These are phyloP conservation scores for Mellivora capensis DNA, from an alignment of 2,113 vertebrate species.

Conservation along the genomic window DNA sequence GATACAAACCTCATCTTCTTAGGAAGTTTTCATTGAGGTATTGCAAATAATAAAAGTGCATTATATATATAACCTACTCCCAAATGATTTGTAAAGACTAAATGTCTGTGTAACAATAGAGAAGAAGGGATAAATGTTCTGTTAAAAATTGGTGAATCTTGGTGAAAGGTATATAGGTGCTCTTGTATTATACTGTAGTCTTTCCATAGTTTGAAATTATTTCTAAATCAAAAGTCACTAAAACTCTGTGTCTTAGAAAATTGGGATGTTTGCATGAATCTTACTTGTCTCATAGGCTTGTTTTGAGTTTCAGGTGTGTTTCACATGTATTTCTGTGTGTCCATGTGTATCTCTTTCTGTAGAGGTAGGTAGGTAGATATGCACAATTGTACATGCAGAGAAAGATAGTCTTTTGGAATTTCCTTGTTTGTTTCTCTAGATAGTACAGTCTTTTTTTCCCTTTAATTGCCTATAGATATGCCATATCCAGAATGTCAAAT, in stretches of 20 bases:
- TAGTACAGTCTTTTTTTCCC: not conserved
- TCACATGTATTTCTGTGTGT: not conserved
- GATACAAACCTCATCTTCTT: not conserved
- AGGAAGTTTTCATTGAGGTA: not conserved
- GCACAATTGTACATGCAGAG: not conserved
- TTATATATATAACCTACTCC: not conserved
- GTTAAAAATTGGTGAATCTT: not conserved
- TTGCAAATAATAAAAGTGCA: not conserved
- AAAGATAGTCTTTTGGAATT: not conserved
- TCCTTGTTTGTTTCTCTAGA: not conserved
- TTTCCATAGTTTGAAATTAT: not conserved
- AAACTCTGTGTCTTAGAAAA: not conserved
- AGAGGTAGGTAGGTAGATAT: not conserved
- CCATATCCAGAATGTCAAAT: not conserved
- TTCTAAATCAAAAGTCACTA: not conserved
- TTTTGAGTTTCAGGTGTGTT: not conserved
- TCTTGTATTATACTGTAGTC: not conserved
- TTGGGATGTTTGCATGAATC: not conserved
- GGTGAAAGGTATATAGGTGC: not conserved
- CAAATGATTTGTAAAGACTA: not conserved
- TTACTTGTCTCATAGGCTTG: not conserved
- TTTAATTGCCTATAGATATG: not conserved
- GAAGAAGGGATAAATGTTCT: not conserved
- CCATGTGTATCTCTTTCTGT: not conserved
- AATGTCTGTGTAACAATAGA: not conserved